These are phyloP conservation scores for Lophotis ruficrista DNA, from an alignment of 2,113 vertebrate genomes.

Conservation along the genomic window DNA sequence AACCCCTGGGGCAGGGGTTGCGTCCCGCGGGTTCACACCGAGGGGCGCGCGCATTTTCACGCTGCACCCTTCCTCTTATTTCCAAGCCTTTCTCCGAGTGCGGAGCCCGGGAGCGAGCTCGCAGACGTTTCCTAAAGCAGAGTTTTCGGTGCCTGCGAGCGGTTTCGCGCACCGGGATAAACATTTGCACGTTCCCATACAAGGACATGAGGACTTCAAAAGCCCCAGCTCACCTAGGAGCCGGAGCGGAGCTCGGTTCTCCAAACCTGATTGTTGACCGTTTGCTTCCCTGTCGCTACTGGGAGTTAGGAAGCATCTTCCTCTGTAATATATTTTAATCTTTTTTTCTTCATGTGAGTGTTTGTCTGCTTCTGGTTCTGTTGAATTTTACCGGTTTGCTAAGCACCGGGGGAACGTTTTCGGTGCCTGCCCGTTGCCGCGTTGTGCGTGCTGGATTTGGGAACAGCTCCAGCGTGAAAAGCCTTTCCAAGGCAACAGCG, in stretches of 20 bases:
- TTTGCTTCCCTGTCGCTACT: not conserved
- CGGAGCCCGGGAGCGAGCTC: not conserved
- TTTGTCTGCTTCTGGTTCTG: not conserved
- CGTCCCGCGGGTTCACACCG: not conserved
- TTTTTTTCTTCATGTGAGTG: not conserved
- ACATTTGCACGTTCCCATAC: not conserved
- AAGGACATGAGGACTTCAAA: not conserved
- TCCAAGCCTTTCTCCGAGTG: not conserved
- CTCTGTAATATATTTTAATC: not conserved
- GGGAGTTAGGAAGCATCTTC: not conserved
- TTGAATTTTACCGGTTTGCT: not conserved
- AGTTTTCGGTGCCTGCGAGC: not conserved
- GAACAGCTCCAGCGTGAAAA: not conserved
- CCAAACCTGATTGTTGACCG: not conserved
- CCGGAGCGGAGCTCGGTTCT: accelerated
- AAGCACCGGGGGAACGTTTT: accelerated
- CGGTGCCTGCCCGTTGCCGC: not conserved
- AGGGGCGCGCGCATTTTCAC: not conserved
- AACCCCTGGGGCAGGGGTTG: not conserved
- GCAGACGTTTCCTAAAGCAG: not conserved
- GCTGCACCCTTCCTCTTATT: not conserved
- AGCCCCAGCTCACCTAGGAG: not conserved
- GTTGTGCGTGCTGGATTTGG: not conserved
- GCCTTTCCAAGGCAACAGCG: not conserved
- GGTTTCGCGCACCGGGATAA: not conserved